Evolutionary conservation across 2,113 vertebrate species (phyloP), one percentile per base, ranked within the genome.

Genomic region (Macaca nemestrina): DNA sequence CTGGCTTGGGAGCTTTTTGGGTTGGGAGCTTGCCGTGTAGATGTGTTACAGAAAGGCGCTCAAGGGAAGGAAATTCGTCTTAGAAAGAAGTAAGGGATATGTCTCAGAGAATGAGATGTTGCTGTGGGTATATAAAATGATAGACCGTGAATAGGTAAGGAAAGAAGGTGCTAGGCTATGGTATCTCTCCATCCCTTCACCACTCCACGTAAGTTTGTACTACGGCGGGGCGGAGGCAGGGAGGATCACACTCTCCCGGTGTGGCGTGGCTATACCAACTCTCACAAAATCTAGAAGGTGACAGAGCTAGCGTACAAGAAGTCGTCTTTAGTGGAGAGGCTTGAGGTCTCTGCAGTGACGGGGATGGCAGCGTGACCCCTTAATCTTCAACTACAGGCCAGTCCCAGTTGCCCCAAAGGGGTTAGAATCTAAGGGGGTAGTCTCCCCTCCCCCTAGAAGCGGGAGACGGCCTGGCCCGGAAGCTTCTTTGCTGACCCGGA

Each of bases 401-500:
- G 4, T 3, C 6, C 11, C 27, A 14, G 1, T 1, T 27, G 14
- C 10, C 2, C 16, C 7, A 1, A 0, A 18, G 0, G 10, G 1
- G 11, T 2, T 79, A 0, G 11, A 30, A 25, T 1, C 8, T 12
- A 5, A 20, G 3, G n/a, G 0, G 8, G 22, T 14, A 6, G 17
- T 1, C 18, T 55, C 2, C 0, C 12, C 7, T 0, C 6, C 7
- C 8, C 1, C 6, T 0, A 27, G 87, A 20, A 4, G 25, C 11
- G 0, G 1, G 64, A 20, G 2, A 30, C 23, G 2, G 85, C 40
- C 61, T 94, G 97, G 92, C 90, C 98, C 98, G 98, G 97, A 97
- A 98, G 59, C 68, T 16, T 23, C 40, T 6, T 25, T 5, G 20
- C 40, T 76, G 88, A 86, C 84, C 93, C 97, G 98, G 98, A 98